phyloP scores from a whole-genome alignment of 2,888 invertebrate species.

The Lithophane semibrunnea region DNA sequence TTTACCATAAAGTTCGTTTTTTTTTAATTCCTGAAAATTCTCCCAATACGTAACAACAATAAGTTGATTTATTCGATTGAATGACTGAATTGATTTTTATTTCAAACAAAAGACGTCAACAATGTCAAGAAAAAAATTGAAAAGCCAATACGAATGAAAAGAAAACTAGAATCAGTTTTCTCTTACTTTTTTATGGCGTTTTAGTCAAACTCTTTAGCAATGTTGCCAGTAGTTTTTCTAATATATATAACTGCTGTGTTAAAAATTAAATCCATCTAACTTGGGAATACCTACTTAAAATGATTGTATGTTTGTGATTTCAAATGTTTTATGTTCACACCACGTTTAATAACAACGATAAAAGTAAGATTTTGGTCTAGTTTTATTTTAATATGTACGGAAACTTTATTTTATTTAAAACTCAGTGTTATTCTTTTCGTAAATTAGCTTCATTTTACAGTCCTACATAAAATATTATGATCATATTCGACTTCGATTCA shows the following conservation, averaged over 20 bases:
- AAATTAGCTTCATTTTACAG: not conserved
- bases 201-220: not conserved
- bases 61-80: not conserved
- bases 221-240: constrained; percentile 8
- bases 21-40: not conserved
- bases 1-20: not conserved
- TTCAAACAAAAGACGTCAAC: not conserved
- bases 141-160: not conserved
- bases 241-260: not conserved
- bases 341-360: not conserved
- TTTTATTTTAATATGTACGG: not conserved
- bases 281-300: not conserved
- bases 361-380: not conserved
- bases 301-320: not conserved
- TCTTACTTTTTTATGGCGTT: not conserved
- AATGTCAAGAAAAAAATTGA: not conserved
- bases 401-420: not conserved
- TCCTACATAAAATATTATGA: not conserved
- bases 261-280: not conserved
- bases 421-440: not conserved
- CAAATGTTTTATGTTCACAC: not conserved
- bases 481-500: not conserved
- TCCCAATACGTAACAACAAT: not conserved
- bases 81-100: not conserved
- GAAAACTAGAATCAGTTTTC: not conserved